These are phyloP conservation scores for Zaprionus nigranus DNA, from an alignment of 1,140 invertebrate genomes.

Conservation along the genomic window DNA sequence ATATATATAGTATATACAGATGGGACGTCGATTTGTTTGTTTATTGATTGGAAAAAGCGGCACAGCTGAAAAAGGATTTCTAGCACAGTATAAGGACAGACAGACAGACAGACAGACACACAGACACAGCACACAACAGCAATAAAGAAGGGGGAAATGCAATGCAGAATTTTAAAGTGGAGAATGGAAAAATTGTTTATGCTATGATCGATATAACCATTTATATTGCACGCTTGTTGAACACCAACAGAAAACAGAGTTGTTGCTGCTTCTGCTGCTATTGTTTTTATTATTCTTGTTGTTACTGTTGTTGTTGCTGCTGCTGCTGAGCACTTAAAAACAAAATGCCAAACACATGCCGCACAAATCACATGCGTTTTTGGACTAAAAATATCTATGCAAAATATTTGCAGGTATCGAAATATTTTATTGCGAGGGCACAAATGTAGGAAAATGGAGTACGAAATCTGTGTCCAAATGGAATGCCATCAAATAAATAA, in stretches of 20 bases:
- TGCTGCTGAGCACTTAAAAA: slow-evolving; percentile 36
- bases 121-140: slow-evolving; percentile 2
- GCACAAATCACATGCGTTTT: slow-evolving; percentile 53
- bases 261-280: slow-evolving; percentile 21
- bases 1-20: slow-evolving; percentile 22
- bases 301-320: slow-evolving; percentile 6
- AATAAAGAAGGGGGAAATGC: slow-evolving; percentile 27
- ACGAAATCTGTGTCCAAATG: neutral
- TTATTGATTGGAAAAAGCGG: slow-evolving; percentile 65
- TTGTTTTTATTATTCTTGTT: neutral
- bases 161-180: slow-evolving; percentile 47
- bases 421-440: slow-evolving; percentile 26
- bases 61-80: slow-evolving; percentile 42
- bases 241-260: slow-evolving; percentile 45
- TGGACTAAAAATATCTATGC: slow-evolving; percentile 22
- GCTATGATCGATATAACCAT: slow-evolving; percentile 67
- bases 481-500: slow-evolving; percentile 17
- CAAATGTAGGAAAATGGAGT: slow-evolving; percentile 6
- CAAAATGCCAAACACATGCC: slow-evolving; percentile 69
- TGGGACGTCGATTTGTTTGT: slow-evolving; percentile 66
- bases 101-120: slow-evolving; percentile 6
- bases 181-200: slow-evolving; percentile 62
- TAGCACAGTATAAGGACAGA: slow-evolving; percentile 34
- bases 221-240: slow-evolving; percentile 63
- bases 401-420: slow-evolving; percentile 31